Conservation (phyloP, 1,140 invertebrate genomes). For the Galendromus occidentalis region DNA sequence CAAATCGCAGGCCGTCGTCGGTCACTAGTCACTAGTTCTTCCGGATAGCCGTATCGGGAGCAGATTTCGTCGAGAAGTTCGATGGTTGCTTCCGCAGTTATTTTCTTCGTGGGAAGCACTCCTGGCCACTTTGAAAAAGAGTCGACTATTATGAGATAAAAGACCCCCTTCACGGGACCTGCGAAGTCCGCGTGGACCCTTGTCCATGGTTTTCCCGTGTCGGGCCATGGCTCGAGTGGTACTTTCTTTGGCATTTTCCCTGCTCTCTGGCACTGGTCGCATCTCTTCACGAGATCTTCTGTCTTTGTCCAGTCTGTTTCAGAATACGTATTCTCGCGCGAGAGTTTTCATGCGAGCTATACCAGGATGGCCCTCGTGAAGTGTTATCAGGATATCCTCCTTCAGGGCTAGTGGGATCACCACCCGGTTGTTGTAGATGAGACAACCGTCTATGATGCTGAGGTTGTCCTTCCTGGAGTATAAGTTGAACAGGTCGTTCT, state of each 20-base stretch:
- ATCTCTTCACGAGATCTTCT: slow-evolving; percentile 27
- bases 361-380: slow-evolving; percentile 24
- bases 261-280: slow-evolving; percentile 26
- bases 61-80: slow-evolving; percentile 16
- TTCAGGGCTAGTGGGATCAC: slow-evolving; percentile 21
- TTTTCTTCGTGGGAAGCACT: slow-evolving; percentile 23
- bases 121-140: slow-evolving; percentile 32
- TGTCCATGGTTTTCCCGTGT: slow-evolving; percentile 22
- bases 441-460: not conserved
- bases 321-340: slow-evolving; percentile 24
- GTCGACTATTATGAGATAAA: slow-evolving; percentile 29
- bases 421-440: slow-evolving; percentile 7
- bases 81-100: slow-evolving; percentile 12
- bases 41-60: slow-evolving; percentile 18
- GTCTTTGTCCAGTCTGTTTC: slow-evolving; percentile 24
- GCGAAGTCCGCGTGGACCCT: slow-evolving; percentile 28
- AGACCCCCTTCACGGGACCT: slow-evolving; percentile 25
- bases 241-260: slow-evolving; percentile 14
- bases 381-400: slow-evolving; percentile 18
- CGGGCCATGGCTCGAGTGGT: slow-evolving; percentile 16
- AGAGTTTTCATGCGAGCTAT: slow-evolving; percentile 25
- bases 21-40: slow-evolving; percentile 23
- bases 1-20: slow-evolving; percentile 26
- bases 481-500: not conserved
- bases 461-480: not conserved